Conservation (phyloP, 1,140 invertebrate species). For the Drosophila mayri region DNA sequence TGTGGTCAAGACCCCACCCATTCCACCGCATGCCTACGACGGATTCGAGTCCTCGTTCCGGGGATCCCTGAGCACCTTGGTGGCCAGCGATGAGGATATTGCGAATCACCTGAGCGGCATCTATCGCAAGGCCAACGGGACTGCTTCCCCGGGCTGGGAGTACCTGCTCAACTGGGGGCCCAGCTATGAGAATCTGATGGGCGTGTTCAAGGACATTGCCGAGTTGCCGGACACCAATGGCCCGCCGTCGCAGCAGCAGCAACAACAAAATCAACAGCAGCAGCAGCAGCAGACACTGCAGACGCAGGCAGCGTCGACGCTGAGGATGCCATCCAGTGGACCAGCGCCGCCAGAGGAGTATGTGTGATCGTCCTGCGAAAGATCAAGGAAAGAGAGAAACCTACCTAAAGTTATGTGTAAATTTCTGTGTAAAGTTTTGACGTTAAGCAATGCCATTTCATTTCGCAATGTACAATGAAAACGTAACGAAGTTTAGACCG, state of each 20-base stretch:
- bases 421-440: conserved; percentile 59
- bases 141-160: conserved; percentile 94
- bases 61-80: conserved; percentile 95
- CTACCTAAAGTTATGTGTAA: conserved; percentile 25
- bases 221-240: conserved; percentile 94
- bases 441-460: conserved; percentile 69
- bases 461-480: conserved; percentile 77
- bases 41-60: conserved; percentile 97
- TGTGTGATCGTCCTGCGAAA: conserved; percentile 85
- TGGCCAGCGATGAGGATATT: conserved; percentile 96
- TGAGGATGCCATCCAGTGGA: conserved; percentile 88
- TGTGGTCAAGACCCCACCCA: conserved; percentile 86
- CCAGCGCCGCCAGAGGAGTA: conserved; percentile 93
- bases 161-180: conserved; percentile 98
- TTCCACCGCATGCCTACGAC: conserved; percentile 92
- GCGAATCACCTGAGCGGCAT: conserved; percentile 90
- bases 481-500: conserved; percentile 19
- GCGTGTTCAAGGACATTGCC: conserved; percentile 98
- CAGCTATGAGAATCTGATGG: conserved; percentile 97
- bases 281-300: conserved; percentile 38
- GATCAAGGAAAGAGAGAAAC: background rate
- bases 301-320: conserved; percentile 85
- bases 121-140: conserved; percentile 91
- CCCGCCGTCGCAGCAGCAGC: conserved; percentile 50
- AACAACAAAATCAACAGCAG: conserved; percentile 51